Evolutionary conservation across 2,888 invertebrate genomes (phyloP).

Genomic region (Plebejus anna): DNA sequence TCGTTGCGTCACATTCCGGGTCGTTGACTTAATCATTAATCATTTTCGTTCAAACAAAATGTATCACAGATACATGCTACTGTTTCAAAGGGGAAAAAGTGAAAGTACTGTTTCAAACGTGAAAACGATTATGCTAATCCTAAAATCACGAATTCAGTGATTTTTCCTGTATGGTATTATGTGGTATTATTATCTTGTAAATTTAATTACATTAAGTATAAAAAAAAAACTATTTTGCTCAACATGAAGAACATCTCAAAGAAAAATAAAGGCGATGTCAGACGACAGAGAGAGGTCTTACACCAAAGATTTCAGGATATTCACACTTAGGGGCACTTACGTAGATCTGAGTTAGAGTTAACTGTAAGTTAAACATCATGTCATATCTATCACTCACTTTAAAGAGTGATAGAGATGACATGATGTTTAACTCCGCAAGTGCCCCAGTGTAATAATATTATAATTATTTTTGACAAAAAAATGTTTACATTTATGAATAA

Average conservation of each 20-base stretch:
- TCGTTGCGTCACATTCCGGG: not conserved
- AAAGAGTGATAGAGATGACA: no score
- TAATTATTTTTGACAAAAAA: no score
- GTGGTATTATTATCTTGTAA: not conserved
- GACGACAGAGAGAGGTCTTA: not conserved
- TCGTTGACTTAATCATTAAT: not conserved
- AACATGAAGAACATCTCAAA: not conserved
- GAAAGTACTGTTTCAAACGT: not conserved
- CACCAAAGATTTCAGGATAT: no score
- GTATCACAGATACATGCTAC: not conserved
- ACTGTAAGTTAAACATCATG: no score
- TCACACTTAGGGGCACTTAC: no score
- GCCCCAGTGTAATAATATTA: no score
- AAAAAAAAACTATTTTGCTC: not conserved
- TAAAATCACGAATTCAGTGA: not conserved
- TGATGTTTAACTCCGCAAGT: no score
- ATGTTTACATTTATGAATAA: not conserved
- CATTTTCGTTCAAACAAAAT: slow-evolving; percentile 10
- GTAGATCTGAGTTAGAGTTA: no score
- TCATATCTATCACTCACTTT: no score
- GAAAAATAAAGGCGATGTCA: not conserved
- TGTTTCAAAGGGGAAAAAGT: not conserved
- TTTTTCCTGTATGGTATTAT: not conserved
- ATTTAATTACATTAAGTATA: not conserved
- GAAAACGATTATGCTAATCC: not conserved